These are phyloP conservation scores for Acleris holmiana DNA, from an alignment of 2,888 invertebrate species.

Conservation along the genomic window DNA sequence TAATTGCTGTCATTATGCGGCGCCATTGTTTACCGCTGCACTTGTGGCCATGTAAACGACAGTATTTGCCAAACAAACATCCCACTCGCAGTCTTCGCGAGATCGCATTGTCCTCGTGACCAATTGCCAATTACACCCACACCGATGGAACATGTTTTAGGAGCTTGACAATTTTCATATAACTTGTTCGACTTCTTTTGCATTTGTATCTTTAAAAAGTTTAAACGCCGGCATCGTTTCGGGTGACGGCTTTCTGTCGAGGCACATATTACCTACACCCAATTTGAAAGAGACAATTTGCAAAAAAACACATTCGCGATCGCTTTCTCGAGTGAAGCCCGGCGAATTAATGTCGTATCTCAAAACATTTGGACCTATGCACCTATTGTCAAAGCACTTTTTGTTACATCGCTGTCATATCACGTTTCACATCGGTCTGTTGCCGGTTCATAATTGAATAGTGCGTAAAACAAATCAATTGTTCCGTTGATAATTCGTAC, in stretches of 20 bases:
- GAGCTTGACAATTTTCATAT: slow-evolving; percentile 30
- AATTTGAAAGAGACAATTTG: slow-evolving; percentile 26
- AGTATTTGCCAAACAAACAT: slow-evolving; percentile 53
- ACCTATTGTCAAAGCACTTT: too few relatives aligned
- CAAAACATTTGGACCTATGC: too few relatives aligned
- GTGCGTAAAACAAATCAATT: slow-evolving; percentile 72
- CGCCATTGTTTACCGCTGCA: slow-evolving; percentile 60
- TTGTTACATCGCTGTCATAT: neutral
- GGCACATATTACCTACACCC: slow-evolving; percentile 1
- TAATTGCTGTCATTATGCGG: slow-evolving; percentile 54
- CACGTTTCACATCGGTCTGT: slow-evolving; percentile 59
- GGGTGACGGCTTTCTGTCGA: neutral
- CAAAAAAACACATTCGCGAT: slow-evolving; percentile 20
- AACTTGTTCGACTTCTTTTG: slow-evolving; percentile 26
- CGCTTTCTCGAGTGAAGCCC: slow-evolving; percentile 14
- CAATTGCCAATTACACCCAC: slow-evolving; percentile 56
- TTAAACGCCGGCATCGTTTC: slow-evolving; percentile 3
- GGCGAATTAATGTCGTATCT: neutral
- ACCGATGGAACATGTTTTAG: slow-evolving; percentile 26
- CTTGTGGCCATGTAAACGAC: slow-evolving; percentile 42
- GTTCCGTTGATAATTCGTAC: slow-evolving; percentile 50
- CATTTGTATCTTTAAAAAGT: slow-evolving; percentile 13
- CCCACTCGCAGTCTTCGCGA: slow-evolving; percentile 56
- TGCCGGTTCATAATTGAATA: slow-evolving; percentile 65
- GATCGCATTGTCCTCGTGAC: slow-evolving; percentile 59